These are phyloP conservation scores for Monopis laevigella DNA, from an alignment of 2,888 invertebrate genomes.

Conservation along the genomic window DNA sequence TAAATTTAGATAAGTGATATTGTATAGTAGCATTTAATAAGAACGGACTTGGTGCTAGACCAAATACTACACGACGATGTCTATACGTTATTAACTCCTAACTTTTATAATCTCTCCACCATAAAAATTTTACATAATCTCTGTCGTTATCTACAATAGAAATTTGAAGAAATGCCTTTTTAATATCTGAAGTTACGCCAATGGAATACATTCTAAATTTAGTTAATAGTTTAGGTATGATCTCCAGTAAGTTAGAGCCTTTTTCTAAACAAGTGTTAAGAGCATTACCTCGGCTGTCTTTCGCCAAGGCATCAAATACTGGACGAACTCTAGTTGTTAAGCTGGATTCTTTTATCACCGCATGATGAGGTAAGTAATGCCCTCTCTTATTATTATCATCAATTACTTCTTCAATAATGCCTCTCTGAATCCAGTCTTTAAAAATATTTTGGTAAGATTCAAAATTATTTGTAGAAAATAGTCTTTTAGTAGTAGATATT, in stretches of 20 bases:
- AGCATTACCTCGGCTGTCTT: neutral
- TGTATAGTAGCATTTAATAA: constrained; percentile 5
- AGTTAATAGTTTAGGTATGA: constrained; percentile 2
- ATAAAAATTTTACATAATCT: constrained; percentile 1
- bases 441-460: no score
- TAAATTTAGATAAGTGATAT: constrained; percentile 5
- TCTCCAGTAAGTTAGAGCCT: neutral
- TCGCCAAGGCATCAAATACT: neutral
- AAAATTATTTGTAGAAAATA: no score
- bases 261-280: constrained; percentile 5
- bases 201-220: constrained; percentile 1
- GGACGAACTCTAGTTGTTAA: no score
- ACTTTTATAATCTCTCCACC: constrained; percentile 1
- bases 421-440: no score
- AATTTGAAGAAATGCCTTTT: constrained; percentile 7
- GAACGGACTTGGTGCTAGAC: constrained; percentile 4
- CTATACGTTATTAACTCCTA: neutral
- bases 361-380: no score
- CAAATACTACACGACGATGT: neutral
- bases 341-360: no score
- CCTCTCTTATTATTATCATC: no score
- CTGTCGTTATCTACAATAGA: constrained; percentile 1
- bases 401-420: no score
- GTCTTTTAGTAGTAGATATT: no score
- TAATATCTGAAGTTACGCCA: constrained; percentile 4